Conservation (phyloP, 2,888 invertebrate species). For the Drosophila quasianomalipes region DNA sequence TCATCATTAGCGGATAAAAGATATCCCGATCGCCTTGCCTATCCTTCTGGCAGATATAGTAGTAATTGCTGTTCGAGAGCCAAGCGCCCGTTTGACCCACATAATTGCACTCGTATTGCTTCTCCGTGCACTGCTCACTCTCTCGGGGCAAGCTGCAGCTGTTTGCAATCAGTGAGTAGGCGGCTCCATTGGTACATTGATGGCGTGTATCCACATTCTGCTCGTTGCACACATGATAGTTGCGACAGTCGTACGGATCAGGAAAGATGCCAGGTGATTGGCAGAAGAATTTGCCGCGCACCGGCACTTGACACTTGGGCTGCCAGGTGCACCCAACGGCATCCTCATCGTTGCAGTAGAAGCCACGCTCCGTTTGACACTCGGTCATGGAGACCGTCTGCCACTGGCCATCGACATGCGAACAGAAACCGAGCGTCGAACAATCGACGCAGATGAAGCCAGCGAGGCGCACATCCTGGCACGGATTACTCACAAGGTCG, state of each 20-base stretch:
- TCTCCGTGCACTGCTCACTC: conserved; percentile 58
- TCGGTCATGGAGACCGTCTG: conserved; percentile 56
- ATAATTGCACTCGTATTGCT: conserved; percentile 72
- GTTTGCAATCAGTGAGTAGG: conserved; percentile 66
- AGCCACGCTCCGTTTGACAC: conserved; percentile 61
- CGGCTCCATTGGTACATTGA: conserved; percentile 69
- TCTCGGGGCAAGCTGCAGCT: conserved; percentile 66
- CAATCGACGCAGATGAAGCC: conserved; percentile 78
- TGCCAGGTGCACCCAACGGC: conserved; percentile 70
- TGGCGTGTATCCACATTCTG: conserved; percentile 60
- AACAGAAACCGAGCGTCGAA: conserved; percentile 68
- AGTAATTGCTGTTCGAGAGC: conserved; percentile 72
- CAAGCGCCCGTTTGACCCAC: conserved; percentile 73
- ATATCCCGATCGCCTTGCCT: conserved; percentile 15
- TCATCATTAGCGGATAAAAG: conserved; percentile 76
- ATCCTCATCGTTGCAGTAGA: conserved; percentile 74
- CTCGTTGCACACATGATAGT: conserved; percentile 78
- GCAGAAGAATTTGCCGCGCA: conserved; percentile 73
- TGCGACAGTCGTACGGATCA: conserved; percentile 83
- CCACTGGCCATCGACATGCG: conserved; percentile 60
- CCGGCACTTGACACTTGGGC: conserved; percentile 60
- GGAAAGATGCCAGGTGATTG: conserved; percentile 77
- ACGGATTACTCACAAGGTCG: conserved; percentile 65
- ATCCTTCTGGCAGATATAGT: conserved; percentile 75
- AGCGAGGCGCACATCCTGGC: conserved; percentile 61